A percentile compares a stretch with the other conserved stretches of the same genome.
phyloP scores from a whole-genome alignment of 2,113 vertebrate species.

The Pseudopipra pipra region DNA sequence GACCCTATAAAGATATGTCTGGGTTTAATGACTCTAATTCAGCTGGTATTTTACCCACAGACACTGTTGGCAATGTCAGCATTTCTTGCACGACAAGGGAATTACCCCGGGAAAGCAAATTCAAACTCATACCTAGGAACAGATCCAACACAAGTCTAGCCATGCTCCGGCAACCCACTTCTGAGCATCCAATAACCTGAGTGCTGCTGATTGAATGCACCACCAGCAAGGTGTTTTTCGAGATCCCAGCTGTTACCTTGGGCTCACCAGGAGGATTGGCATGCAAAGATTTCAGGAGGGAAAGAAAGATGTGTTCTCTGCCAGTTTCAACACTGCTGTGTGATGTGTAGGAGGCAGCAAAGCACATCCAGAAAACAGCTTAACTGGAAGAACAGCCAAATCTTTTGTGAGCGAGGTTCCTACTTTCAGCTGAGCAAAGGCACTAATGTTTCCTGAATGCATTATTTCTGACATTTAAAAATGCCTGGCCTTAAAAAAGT shows the following conservation, averaged over 20 bases:
- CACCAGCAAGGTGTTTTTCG: background rate
- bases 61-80: background rate
- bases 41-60: background rate
- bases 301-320: background rate
- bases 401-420: background rate
- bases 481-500: background rate
- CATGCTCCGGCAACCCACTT: background rate
- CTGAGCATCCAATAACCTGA: background rate
- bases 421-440: background rate
- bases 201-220: background rate
- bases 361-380: background rate
- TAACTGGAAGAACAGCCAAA: conserved; percentile 1
- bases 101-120: background rate
- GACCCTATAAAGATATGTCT: conserved; percentile 12
- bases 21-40: conserved; percentile 24
- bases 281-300: background rate
- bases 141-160: background rate
- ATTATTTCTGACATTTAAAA: conserved; percentile 18
- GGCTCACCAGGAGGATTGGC: background rate
- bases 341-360: background rate
- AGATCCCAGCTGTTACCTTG: background rate
- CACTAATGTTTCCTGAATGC: background rate
- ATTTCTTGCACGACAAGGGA: background rate
- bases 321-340: background rate
- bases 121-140: background rate